Evolutionary conservation across 2,113 vertebrate genomes (phyloP), one percentile per base, ranked within the genome.

Genomic region (Phylloscopus whistleri): DNA sequence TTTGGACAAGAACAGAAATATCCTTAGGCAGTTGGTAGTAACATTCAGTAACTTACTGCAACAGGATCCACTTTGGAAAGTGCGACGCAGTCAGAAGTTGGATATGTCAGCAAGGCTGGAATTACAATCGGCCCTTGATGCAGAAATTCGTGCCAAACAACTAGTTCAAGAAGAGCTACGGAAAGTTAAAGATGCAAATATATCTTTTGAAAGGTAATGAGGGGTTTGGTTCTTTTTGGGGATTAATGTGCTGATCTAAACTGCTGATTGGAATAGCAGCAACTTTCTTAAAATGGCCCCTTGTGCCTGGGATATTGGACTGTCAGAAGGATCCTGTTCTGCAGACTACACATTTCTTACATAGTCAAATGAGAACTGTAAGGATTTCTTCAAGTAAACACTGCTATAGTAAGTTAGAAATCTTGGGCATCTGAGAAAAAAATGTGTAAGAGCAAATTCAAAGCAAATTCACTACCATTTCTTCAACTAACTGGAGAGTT

Each of bases 81-180:
- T 99, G 37, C 98, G 99, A 1, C 99, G 99, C 74, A 99, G 99
- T 69, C 99, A 99, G 97, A 99, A 99, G 97, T 84, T 99, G 96
- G 99, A 99, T 97, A 99, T 99, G 99, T 99, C 99, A 1, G 99
- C 98, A 0, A 98, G 99, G 23, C 97, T 99, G 90, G 99, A 99
- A 70, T 95, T 99, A n/a, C 99, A 99, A 96, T 99, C 99, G 0
- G 99, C 99, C 3, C 98, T 99, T 22, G 99, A 99, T 17, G 99
- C 99, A 0, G 99, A 99, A 97, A 99, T 99, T 93, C 98, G 98
- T 94, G 99, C 99, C 98, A 99, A 99, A 72, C 99, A 99, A 78
- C 97, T 99, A 5, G 97, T 99, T 11, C 99, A 99, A 87, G 99
- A 99, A 24, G 99, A 99, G 93, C 98, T 99, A 85, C 97, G 99